Conservation (phyloP, 1,140 invertebrate species). For the Pinna nobilis region DNA sequence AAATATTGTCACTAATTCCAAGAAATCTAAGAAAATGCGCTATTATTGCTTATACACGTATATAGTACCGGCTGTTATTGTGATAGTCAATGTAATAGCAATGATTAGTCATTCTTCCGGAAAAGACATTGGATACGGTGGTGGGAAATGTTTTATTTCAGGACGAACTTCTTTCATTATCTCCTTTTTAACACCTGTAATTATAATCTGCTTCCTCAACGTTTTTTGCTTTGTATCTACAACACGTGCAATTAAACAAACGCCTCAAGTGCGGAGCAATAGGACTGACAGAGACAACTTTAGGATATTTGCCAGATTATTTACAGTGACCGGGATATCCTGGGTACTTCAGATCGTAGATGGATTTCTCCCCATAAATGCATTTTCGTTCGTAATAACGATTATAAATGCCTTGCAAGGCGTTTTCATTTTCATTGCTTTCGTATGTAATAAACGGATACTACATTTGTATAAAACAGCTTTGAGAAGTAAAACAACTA, state of each 20-base stretch:
- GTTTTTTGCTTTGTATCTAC: constrained; percentile 23
- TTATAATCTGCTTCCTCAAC: constrained; percentile 24
- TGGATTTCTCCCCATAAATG: constrained; percentile 13
- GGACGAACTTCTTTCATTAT: not conserved
- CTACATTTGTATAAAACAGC: constrained; percentile 1
- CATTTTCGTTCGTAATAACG: constrained; percentile 23
- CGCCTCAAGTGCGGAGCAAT: constrained; percentile 16
- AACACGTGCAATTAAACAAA: constrained; percentile 7
- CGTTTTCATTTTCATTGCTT: constrained; percentile 34
- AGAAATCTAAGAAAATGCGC: not conserved
- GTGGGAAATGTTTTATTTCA: constrained; percentile 11
- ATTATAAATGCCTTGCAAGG: constrained; percentile 30
- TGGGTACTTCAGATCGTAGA: constrained; percentile 36
- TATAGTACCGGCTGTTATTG: not conserved
- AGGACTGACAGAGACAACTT: not conserved
- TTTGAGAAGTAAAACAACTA: too few relatives aligned
- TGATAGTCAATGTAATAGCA: not conserved
- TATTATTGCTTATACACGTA: not conserved
- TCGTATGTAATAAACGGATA: constrained; percentile 13
- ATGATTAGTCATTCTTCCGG: not conserved
- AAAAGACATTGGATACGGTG: not conserved
- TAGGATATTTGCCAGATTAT: constrained; percentile 27
- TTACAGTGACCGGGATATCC: constrained; percentile 32
- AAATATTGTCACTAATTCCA: not conserved
- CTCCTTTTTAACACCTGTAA: constrained; percentile 16